These are phyloP conservation scores for Tauraco erythrolophus DNA, from an alignment of 2,113 vertebrate genomes.

Conservation along the genomic window DNA sequence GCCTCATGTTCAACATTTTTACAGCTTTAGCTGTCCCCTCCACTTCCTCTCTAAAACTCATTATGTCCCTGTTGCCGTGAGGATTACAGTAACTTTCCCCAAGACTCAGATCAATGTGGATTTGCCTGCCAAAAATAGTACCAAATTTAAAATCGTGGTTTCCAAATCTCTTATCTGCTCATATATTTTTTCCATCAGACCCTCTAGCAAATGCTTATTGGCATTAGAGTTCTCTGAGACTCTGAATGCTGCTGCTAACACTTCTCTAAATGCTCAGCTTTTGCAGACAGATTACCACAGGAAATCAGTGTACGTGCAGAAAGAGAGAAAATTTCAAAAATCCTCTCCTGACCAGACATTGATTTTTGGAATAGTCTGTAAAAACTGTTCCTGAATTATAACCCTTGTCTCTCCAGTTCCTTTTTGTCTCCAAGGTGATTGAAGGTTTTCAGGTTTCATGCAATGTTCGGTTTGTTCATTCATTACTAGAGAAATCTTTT, in stretches of 20 bases:
- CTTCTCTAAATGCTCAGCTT: neutral
- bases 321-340: neutral
- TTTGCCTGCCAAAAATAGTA: conserved; percentile 25
- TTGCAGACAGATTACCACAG: neutral
- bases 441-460: neutral
- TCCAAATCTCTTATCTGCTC: neutral
- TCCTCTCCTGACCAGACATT: neutral
- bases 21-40: conserved; percentile 2
- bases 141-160: neutral
- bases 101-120: neutral
- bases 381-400: neutral
- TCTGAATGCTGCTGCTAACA: neutral
- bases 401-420: neutral
- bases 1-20: neutral
- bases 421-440: neutral
- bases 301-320: neutral
- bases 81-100: neutral
- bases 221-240: neutral
- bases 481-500: neutral
- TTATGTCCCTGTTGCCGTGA: neutral
- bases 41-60: neutral
- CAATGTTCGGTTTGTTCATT: neutral
- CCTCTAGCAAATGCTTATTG: neutral
- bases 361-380: neutral
- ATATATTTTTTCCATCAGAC: neutral